Evolutionary conservation across 2,113 vertebrate species (phyloP).

Genomic region (Callocephalon fimbriatum): DNA sequence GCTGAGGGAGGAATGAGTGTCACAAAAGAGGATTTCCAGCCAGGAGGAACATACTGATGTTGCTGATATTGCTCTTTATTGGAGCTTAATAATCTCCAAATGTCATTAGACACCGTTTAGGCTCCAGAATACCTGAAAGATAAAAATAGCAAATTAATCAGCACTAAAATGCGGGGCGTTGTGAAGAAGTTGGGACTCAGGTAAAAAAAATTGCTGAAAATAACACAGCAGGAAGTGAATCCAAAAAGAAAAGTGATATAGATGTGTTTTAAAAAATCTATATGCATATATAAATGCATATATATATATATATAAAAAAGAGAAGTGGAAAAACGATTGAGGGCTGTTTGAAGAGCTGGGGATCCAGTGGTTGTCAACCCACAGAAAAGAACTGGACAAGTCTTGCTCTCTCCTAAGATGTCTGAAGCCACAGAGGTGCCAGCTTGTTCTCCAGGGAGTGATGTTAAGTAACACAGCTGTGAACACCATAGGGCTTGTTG

Average conservation of each 20-base stretch:
- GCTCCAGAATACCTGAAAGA: conserved; percentile 27
- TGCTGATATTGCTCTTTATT: conserved; percentile 9
- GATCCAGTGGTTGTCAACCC: neutral
- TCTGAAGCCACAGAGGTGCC: neutral
- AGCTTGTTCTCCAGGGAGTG: neutral
- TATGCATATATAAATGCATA: neutral
- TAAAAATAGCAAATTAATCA: conserved; percentile 40
- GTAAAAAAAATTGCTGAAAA: neutral
- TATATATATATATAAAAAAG: neutral
- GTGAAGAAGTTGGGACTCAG: neutral
- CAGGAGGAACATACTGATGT: conserved; percentile 34
- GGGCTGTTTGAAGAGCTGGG: neutral
- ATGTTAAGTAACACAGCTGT: neutral
- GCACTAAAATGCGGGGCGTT: neutral
- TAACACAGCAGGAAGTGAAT: neutral
- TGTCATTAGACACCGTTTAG: conserved; percentile 4
- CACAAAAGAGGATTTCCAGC: conserved; percentile 12
- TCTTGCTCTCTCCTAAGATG: neutral
- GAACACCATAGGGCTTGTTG: neutral
- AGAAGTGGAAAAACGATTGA: neutral
- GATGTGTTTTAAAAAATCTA: neutral
- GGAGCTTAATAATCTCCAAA: conserved; percentile 37
- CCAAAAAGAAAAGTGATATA: neutral
- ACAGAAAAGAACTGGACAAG: neutral
- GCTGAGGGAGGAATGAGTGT: neutral